A percentile compares a stretch with the other conserved stretches of the same genome.
These are phyloP conservation scores for Acanthaster planci DNA, from an alignment of 35 echinoderm and acorn worm species.

Conservation along the genomic window DNA sequence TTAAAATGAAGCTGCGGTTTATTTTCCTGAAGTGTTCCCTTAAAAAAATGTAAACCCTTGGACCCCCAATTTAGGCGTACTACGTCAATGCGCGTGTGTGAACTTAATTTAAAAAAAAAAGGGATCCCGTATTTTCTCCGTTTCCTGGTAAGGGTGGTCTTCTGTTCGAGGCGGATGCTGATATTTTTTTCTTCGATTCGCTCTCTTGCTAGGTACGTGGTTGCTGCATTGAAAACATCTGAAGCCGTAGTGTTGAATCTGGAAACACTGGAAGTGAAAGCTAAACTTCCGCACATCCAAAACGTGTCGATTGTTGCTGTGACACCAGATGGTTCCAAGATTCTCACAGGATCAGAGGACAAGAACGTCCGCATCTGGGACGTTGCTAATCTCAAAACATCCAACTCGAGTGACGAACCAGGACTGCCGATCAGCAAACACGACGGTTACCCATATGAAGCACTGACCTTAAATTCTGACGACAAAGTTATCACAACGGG, in stretches of 20 bases:
- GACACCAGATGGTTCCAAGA: conserved; percentile 22
- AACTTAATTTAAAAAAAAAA: too few relatives aligned
- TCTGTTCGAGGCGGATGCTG: too few relatives aligned
- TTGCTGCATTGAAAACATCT: neutral
- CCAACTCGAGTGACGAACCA: neutral
- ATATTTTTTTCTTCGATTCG: neutral
- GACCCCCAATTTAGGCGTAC: too few relatives aligned
- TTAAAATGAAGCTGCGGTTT: too few relatives aligned
- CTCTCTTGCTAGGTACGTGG: neutral
- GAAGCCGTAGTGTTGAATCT: conserved; percentile 1
- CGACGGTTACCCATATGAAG: neutral
- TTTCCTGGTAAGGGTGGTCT: too few relatives aligned
- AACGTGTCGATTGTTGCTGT: conserved; percentile 10
- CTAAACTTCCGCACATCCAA: conserved; percentile 6
- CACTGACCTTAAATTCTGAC: neutral
- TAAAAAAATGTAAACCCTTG: too few relatives aligned
- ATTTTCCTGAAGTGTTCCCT: too few relatives aligned
- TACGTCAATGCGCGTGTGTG: too few relatives aligned
- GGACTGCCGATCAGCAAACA: conserved; percentile 6
- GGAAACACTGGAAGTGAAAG: neutral
- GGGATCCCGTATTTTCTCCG: too few relatives aligned
- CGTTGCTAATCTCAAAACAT: conserved; percentile 2
- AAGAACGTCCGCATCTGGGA: conserved; percentile 48
- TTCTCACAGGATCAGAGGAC: conserved; percentile 35
- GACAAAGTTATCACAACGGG: conserved; percentile 28